These are phyloP conservation scores for Willowsia nigromaculata DNA, from an alignment of 2,888 invertebrate genomes.

Conservation along the genomic window DNA sequence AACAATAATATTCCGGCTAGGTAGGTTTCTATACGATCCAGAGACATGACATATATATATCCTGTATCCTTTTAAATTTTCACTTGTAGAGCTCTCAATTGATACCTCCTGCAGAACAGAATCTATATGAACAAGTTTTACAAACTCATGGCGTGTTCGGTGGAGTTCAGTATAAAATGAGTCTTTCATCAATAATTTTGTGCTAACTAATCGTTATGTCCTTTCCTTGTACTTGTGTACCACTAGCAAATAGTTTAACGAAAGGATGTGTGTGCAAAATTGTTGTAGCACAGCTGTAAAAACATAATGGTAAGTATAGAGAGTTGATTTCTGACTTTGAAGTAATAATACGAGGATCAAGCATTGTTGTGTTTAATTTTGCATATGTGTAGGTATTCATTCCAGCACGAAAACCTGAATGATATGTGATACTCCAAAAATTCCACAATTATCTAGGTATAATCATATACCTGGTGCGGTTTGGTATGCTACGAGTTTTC, in stretches of 20 bases:
- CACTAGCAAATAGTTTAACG: not conserved
- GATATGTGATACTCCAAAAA: slow-evolving; percentile 20
- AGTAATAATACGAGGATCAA: not conserved
- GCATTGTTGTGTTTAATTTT: not conserved
- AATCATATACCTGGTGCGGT: slow-evolving; percentile 2
- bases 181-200: no score
- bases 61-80: no score
- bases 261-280: not conserved
- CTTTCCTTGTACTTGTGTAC: no score
- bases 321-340: not conserved
- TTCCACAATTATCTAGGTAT: slow-evolving; percentile 28
- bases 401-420: slow-evolving; percentile 25
- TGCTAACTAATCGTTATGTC: no score
- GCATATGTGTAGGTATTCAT: not conserved
- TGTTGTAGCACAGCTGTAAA: not conserved
- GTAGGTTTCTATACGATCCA: no score
- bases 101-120: no score
- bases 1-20: no score
- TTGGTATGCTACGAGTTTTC: slow-evolving; percentile 6
- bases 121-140: no score
- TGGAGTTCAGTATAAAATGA: no score
- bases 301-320: not conserved
- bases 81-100: no score
- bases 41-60: no score
- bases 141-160: no score